These are phyloP conservation scores for Aegithalos caudatus DNA, from an alignment of 2,113 vertebrate species.

Conservation along the genomic window DNA sequence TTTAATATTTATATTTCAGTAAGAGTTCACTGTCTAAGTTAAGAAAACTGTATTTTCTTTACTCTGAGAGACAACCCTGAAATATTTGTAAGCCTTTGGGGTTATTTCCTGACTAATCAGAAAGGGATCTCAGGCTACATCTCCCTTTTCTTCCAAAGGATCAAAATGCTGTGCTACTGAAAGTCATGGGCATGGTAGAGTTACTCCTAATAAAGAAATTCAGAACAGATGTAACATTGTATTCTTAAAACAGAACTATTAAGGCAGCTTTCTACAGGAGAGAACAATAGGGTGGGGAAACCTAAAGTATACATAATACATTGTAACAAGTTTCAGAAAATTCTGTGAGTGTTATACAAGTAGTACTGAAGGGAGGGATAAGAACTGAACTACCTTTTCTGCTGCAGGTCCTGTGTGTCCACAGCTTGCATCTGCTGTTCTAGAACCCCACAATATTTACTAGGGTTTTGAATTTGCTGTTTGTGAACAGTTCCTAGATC, in stretches of 20 bases:
- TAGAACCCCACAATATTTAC: background rate
- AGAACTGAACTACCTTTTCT: background rate
- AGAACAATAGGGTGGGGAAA: background rate
- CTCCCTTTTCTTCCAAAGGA: background rate
- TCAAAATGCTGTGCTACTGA: background rate
- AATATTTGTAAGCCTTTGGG: background rate
- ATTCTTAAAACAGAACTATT: background rate
- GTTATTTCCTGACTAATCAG: background rate
- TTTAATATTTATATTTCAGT: background rate
- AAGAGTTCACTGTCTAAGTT: background rate
- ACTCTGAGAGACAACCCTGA: background rate
- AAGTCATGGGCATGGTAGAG: background rate
- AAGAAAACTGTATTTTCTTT: background rate
- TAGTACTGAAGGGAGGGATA: background rate
- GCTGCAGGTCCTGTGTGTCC: rapidly evolving
- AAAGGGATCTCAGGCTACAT: background rate
- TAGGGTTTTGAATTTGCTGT: background rate
- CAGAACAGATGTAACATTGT: background rate
- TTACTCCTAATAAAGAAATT: background rate
- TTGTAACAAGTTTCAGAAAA: background rate
- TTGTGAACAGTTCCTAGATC: background rate
- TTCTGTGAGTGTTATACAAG: background rate
- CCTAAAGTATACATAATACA: background rate
- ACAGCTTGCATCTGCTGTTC: background rate
- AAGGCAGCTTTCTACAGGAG: background rate